These are phyloP conservation scores for Chirona hameri DNA, from an alignment of 2,888 invertebrate genomes.

Conservation along the genomic window DNA sequence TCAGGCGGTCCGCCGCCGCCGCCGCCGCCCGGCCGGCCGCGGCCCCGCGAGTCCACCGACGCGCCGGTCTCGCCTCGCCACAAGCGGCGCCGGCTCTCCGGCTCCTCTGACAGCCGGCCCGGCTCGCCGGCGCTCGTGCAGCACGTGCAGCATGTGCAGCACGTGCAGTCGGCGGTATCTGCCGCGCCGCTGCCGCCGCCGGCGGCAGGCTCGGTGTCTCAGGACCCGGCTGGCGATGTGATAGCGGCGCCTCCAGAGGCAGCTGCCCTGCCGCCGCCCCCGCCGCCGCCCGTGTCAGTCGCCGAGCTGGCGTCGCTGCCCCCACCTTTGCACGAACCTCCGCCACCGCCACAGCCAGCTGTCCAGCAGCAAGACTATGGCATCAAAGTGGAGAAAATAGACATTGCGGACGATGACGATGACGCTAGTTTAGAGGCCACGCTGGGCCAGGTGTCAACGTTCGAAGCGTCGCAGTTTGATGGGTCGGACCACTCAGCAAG, in stretches of 20 bases:
- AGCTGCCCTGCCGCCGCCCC: neutral
- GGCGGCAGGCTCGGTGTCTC: neutral
- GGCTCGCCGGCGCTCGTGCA: neutral
- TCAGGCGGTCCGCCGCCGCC: neutral
- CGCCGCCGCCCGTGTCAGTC: neutral
- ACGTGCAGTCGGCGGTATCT: neutral
- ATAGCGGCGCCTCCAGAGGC: neutral
- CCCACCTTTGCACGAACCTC: neutral
- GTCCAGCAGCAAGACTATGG: neutral
- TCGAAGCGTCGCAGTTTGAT: conserved; percentile 5
- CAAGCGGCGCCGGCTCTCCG: conserved; percentile 6
- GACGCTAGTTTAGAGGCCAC: conserved; percentile 2
- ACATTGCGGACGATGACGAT: neutral
- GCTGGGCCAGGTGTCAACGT: conserved; percentile 5
- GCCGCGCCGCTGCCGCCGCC: conserved; percentile 8
- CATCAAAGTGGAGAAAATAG: conserved; percentile 26
- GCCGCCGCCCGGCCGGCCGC: neutral
- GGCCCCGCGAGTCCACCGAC: neutral
- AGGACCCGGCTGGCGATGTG: conserved; percentile 2
- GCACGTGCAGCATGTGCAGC: neutral
- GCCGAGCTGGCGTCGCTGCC: neutral
- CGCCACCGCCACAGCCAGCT: neutral
- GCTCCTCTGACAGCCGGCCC: neutral
- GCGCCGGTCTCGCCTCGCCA: neutral
- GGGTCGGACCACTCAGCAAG: conserved; percentile 12